A percentile compares a stretch with the other conserved stretches of the same genome.
Evolutionary conservation across 2,113 vertebrate genomes (phyloP).

Genomic region (Actenoides lindsayi): DNA sequence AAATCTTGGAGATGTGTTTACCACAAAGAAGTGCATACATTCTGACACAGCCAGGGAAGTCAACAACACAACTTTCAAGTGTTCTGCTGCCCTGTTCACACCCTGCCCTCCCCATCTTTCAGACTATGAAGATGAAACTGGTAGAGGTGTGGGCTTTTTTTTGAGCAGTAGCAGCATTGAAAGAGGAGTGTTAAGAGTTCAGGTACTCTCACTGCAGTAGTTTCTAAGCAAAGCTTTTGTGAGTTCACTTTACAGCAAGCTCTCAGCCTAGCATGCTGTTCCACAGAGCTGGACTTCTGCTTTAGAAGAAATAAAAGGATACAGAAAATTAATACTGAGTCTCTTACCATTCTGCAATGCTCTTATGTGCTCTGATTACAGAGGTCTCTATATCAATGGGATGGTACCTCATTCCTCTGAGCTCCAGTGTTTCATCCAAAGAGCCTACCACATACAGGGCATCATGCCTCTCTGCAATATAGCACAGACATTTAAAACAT

Average conservation of each 20-base stretch:
- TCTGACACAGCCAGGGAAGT: not conserved
- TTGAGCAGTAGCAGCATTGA: not conserved
- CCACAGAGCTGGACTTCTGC: not conserved
- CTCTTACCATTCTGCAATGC: constrained; percentile 95
- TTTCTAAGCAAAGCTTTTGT: not conserved
- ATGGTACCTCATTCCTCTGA: constrained; percentile 96
- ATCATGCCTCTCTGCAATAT: constrained; percentile 88
- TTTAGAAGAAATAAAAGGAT: not conserved
- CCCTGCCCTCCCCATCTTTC: not conserved
- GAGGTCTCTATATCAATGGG: constrained; percentile 97
- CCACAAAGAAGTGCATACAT: not conserved
- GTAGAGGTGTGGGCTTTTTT: not conserved
- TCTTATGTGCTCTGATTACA: constrained; percentile 93
- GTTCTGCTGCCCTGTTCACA: not conserved
- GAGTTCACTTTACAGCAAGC: not conserved
- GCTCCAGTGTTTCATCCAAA: constrained; percentile 93
- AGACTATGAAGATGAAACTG: not conserved
- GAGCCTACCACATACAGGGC: constrained; percentile 95
- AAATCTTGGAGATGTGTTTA: not conserved
- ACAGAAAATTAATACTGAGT: not conserved
- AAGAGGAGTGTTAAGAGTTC: not conserved
- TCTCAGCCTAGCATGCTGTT: not conserved
- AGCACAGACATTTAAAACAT: not conserved
- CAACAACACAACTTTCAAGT: not conserved
- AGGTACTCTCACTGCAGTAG: not conserved